Evolutionary conservation across 2,113 vertebrate species (phyloP).

Genomic region (Cariama cristata): DNA sequence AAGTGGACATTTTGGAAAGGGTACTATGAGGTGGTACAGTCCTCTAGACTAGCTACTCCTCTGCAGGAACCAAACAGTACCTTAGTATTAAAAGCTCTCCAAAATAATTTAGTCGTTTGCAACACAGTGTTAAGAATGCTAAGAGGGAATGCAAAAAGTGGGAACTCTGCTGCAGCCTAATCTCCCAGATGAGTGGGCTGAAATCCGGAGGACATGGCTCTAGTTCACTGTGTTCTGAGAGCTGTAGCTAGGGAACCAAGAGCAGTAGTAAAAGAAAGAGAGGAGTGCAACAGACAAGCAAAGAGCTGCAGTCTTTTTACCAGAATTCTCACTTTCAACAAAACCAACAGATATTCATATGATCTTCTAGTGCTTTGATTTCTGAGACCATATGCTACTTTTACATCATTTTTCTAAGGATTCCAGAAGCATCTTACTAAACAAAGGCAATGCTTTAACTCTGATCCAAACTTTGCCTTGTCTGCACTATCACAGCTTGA

Average conservation of each 20-base stretch:
- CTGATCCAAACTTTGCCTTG: neutral
- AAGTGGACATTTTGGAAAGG: neutral
- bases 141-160: neutral
- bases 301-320: neutral
- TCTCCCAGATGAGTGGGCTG: neutral
- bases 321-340: neutral
- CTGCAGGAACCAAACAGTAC: neutral
- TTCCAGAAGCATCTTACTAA: neutral
- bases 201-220: neutral
- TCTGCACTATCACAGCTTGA: neutral
- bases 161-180: neutral
- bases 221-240: neutral
- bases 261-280: neutral
- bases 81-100: neutral
- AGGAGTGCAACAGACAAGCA: neutral
- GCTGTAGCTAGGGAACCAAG: neutral
- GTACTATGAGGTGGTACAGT: neutral
- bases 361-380: neutral
- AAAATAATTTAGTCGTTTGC: neutral
- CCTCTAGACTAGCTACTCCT: neutral
- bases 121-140: neutral
- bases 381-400: neutral
- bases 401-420: neutral
- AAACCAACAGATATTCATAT: neutral
- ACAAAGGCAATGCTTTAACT: neutral